These are phyloP conservation scores for Masnerella sp. DNA, from an alignment of 2,888 invertebrate genomes.

Conservation along the genomic window DNA sequence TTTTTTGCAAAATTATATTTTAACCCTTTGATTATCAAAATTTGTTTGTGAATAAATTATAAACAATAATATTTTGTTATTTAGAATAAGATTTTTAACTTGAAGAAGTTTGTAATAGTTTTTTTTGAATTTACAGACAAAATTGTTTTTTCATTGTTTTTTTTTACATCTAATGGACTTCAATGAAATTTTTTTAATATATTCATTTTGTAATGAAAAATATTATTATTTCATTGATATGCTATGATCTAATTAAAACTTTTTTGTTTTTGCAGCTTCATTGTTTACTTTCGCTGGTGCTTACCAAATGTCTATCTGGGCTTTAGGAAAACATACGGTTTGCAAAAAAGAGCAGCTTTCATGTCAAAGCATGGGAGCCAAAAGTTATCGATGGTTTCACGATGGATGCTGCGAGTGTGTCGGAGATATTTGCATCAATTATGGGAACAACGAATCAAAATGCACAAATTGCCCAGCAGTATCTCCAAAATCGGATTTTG, in stretches of 20 bases:
- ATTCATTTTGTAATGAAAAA: too few species aligned
- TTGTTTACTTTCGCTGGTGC: slow-evolving; percentile 95
- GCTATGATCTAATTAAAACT: too few species aligned
- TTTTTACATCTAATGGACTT: too few species aligned
- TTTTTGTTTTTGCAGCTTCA: slow-evolving; percentile 90
- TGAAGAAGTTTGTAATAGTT: too few species aligned
- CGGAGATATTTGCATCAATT: slow-evolving; percentile 89
- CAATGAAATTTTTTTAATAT: too few species aligned
- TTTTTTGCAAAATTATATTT: slow-evolving; percentile 9
- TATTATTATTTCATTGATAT: too few species aligned
- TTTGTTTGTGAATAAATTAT: too few species aligned
- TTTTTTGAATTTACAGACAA: too few species aligned
- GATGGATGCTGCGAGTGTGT: slow-evolving; percentile 95
- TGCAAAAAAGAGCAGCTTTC: slow-evolving; percentile 96
- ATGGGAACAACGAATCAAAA: slow-evolving; percentile 87
- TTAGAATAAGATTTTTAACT: too few species aligned
- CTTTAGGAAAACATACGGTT: slow-evolving; percentile 94
- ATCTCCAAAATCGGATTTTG: not conserved
- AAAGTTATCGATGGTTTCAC: slow-evolving; percentile 94
- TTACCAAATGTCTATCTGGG: slow-evolving; percentile 99
- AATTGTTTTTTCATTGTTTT: too few species aligned
- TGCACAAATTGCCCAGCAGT: slow-evolving; percentile 63
- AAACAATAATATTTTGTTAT: too few species aligned
- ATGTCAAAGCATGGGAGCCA: slow-evolving; percentile 91
- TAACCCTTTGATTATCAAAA: not conserved